Conservation (phyloP, 2,797 vertebrate genomes). For the Lophius americanus region DNA sequence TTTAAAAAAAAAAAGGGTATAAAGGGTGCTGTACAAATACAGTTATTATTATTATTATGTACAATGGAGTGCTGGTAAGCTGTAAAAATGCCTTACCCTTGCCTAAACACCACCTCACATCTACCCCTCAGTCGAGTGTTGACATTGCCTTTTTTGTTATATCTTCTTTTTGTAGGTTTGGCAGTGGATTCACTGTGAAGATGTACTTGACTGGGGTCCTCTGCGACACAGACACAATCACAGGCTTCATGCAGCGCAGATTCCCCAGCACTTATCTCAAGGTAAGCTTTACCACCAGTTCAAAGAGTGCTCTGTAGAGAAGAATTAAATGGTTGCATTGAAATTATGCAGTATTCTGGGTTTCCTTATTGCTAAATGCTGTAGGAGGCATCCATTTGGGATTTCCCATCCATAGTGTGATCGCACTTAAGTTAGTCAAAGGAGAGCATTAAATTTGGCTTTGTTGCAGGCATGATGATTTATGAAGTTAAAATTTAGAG, state of each 20-base stretch:
- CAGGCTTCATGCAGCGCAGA: conserved; percentile 89
- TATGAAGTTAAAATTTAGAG: conserved; percentile 1
- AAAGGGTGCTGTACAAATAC: too few species aligned
- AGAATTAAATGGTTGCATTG: not conserved
- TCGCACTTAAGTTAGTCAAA: not conserved
- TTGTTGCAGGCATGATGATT: conserved; percentile 2
- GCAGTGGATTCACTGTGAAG: conserved; percentile 96
- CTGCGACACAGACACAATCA: conserved; percentile 84
- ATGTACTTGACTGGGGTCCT: conserved; percentile 89
- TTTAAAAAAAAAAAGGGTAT: not conserved
- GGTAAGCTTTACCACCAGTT: conserved; percentile 76
- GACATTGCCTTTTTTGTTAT: conserved; percentile 50
- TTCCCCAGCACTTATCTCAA: conserved; percentile 94
- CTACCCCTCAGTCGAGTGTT: conserved; percentile 34
- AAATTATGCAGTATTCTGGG: not conserved
- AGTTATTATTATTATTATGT: not conserved
- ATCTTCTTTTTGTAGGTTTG: conserved; percentile 85
- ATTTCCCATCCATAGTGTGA: too few species aligned
- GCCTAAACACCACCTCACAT: not conserved
- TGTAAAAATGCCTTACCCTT: conserved; percentile 17
- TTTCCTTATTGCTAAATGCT: not conserved
- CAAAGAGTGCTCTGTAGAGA: conserved; percentile 13
- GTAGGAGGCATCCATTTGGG: not conserved
- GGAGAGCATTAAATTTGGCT: not conserved
- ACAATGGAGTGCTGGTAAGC: conserved; percentile 36